phyloP scores from a whole-genome alignment of 2,797 vertebrate genomes.

The Pantherophis alleghaniensis region DNA sequence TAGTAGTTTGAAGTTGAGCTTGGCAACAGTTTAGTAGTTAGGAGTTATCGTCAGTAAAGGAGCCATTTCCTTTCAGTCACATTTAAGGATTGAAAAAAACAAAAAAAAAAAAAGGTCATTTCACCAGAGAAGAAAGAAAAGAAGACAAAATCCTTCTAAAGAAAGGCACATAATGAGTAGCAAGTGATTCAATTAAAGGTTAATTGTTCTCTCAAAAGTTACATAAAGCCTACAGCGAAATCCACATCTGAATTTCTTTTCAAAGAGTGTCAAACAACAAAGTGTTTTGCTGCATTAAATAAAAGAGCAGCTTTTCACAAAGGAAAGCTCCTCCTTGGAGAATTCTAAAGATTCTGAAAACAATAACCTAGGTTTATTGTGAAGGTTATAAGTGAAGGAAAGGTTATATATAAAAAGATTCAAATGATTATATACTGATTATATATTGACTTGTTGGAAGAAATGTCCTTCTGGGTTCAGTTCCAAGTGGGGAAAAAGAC shows the following conservation, averaged over 20 bases:
- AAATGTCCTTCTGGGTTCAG: too few relatives aligned
- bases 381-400: neutral
- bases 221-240: constrained; percentile 22
- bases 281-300: neutral
- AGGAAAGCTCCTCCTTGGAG: neutral
- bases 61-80: neutral
- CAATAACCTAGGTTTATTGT: neutral
- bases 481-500: too few relatives aligned
- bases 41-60: neutral
- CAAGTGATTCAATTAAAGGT: constrained; percentile 22
- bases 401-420: neutral
- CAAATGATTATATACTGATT: neutral
- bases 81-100: neutral
- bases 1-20: neutral
- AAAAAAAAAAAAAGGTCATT: neutral
- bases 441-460: neutral
- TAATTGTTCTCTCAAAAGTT: constrained; percentile 24
- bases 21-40: neutral
- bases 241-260: neutral
- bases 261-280: constrained; percentile 3
- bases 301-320: neutral
- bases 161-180: constrained; percentile 6
- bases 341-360: neutral
- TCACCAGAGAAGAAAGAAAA: neutral
- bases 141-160: neutral